A percentile compares a stretch with the other conserved stretches of the same genome.
Evolutionary conservation across 1,140 invertebrate species (phyloP).

Genomic region (Listronotus bonariensis): DNA sequence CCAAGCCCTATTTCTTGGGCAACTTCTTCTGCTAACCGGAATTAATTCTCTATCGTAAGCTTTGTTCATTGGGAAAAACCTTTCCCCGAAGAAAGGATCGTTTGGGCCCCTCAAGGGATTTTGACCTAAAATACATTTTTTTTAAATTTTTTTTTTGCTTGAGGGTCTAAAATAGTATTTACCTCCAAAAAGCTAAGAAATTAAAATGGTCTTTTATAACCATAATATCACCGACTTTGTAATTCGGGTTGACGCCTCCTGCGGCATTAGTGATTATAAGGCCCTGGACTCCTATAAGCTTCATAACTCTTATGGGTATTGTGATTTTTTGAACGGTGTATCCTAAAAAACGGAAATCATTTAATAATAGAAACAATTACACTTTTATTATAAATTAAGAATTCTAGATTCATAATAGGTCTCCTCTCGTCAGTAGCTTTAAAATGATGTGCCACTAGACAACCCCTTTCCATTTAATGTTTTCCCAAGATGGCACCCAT

Average conservation of each 20-base stretch:
- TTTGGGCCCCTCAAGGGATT: slow-evolving; percentile 89
- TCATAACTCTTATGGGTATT: slow-evolving; percentile 93
- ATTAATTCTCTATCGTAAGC: slow-evolving; percentile 79
- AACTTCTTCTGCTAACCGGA: slow-evolving; percentile 69
- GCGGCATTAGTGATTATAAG: slow-evolving; percentile 93
- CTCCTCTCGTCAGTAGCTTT: too few species aligned
- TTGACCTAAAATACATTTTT: slow-evolving; percentile 54
- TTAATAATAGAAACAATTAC: too few species aligned
- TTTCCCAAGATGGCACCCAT: too few species aligned
- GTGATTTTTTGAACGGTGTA: slow-evolving; percentile 88
- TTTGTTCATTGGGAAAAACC: slow-evolving; percentile 86
- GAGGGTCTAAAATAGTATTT: slow-evolving; percentile 59
- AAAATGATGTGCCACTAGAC: too few species aligned
- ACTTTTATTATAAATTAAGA: too few species aligned
- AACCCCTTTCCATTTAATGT: too few species aligned
- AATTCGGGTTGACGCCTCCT: slow-evolving; percentile 86
- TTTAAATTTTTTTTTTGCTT: too few species aligned
- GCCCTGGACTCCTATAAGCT: slow-evolving; percentile 83
- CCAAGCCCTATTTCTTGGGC: slow-evolving; percentile 73
- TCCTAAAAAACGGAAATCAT: too few species aligned
- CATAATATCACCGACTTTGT: slow-evolving; percentile 93
- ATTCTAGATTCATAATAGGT: too few species aligned
- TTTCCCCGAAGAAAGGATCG: slow-evolving; percentile 88
- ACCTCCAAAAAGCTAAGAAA: slow-evolving; percentile 86
- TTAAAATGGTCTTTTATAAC: slow-evolving; percentile 95